Evolutionary conservation across 2,888 invertebrate species (phyloP).

Genomic region (Drosophila macrospina): DNA sequence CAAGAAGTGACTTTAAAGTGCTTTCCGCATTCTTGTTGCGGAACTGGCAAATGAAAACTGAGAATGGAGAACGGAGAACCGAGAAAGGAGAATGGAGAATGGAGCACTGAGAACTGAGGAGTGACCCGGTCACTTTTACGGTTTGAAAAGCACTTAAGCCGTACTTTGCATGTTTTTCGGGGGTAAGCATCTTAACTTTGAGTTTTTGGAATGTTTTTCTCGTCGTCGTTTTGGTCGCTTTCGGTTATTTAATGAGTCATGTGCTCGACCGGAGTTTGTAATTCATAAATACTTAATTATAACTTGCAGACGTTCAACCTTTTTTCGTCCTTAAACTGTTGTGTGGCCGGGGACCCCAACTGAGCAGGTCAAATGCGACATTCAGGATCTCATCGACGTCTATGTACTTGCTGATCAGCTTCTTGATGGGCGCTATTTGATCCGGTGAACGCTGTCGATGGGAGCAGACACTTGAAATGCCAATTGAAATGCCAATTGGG

Average conservation of each 20-base stretch:
- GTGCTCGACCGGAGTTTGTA: conserved; percentile 25
- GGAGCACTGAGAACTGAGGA: not conserved
- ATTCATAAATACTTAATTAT: conserved; percentile 63
- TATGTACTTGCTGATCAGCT: conserved; percentile 64
- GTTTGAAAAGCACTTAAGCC: conserved; percentile 56
- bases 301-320: conserved; percentile 32
- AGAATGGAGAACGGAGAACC: not conserved
- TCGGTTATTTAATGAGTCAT: conserved; percentile 49
- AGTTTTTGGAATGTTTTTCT: conserved; percentile 4
- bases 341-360: conserved; percentile 75
- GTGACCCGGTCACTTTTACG: conserved; percentile 31
- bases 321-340: not conserved
- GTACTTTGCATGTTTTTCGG: conserved; percentile 46
- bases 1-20: conserved; percentile 1
- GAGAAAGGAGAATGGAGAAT: too few species aligned
- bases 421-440: conserved; percentile 53
- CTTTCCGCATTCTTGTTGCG: conserved; percentile 7
- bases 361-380: conserved; percentile 64
- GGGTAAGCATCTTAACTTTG: conserved; percentile 58
- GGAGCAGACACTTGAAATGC: not conserved
- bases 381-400: conserved; percentile 76
- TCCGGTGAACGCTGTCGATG: conserved; percentile 59
- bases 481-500: not conserved
- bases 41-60: conserved; percentile 7
- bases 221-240: not conserved